Conservation (phyloP, 2,888 invertebrate genomes). For the Crematogaster levior region DNA sequence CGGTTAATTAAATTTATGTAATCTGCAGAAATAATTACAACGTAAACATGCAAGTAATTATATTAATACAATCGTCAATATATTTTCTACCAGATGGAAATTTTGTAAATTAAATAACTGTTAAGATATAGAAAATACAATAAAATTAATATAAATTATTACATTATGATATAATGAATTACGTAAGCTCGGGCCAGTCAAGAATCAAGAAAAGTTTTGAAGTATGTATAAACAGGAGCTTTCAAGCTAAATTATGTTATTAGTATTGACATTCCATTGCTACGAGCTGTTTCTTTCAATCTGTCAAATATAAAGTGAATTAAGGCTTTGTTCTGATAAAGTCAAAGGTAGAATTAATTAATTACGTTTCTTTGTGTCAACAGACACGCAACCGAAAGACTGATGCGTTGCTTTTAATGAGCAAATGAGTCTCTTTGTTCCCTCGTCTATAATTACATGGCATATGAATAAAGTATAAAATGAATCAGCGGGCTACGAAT, state of each 20-base stretch:
- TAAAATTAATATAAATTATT: neutral
- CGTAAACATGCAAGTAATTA: neutral
- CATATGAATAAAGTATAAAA: constrained; percentile 1
- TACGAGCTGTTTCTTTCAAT: constrained; percentile 5
- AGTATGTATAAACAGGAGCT: neutral
- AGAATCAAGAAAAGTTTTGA: neutral
- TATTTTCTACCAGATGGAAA: neutral
- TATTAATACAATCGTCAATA: neutral
- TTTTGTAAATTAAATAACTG: neutral
- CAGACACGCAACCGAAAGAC: constrained; percentile 14
- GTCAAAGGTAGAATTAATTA: constrained; percentile 32
- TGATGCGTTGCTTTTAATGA: constrained; percentile 16
- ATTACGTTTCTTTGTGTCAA: constrained; percentile 25
- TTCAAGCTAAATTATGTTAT: neutral
- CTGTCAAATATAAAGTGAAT: constrained; percentile 16
- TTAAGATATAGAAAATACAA: neutral
- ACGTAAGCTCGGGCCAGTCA: neutral
- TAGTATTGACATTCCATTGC: neutral
- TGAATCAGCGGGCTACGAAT: neutral
- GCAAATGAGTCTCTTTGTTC: constrained; percentile 31
- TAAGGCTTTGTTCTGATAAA: neutral
- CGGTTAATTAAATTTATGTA: constrained; percentile 12
- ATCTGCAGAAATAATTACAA: neutral
- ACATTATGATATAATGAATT: neutral
- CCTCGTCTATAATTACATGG: constrained; percentile 12